phyloP scores from a whole-genome alignment of 2,113 vertebrate species.

The Isichthys henryi region DNA sequence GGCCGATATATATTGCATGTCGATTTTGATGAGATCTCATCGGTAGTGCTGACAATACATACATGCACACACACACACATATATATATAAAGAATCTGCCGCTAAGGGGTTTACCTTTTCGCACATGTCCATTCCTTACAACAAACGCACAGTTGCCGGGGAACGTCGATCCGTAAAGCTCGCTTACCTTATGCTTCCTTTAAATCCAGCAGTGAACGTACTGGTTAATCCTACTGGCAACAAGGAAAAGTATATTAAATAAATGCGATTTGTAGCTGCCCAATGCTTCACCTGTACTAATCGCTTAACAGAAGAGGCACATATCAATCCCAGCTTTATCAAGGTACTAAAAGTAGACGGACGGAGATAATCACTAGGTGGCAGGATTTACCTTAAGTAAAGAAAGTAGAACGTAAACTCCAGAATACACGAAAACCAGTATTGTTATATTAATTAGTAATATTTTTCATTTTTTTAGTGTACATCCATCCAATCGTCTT shows the following conservation, averaged over 20 bases:
- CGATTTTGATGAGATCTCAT: background rate
- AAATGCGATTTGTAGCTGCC: background rate
- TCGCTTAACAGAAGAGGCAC: background rate
- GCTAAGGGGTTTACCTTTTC: background rate
- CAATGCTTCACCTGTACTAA: background rate
- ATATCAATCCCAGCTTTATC: background rate
- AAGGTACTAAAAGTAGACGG: background rate
- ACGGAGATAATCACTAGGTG: slow-evolving; percentile 13
- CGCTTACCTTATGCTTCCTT: background rate
- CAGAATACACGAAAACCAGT: background rate
- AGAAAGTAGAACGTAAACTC: background rate
- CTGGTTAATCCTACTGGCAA: background rate
- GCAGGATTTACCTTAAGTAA: slow-evolving; percentile 19
- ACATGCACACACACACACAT: no score
- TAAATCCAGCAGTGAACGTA: background rate
- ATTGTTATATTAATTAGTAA: background rate
- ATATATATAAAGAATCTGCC: background rate
- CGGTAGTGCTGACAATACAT: background rate
- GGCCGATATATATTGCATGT: background rate
- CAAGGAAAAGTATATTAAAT: background rate
- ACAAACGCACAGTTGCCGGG: background rate
- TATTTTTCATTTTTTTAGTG: background rate
- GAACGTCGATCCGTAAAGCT: background rate
- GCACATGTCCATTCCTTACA: background rate
- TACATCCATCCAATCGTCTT: background rate